Percentiles rank a stretch among this genome's conserved stretches.
phyloP scores from a whole-genome alignment of 2,113 vertebrate genomes.

The Siniperca chuatsi region DNA sequence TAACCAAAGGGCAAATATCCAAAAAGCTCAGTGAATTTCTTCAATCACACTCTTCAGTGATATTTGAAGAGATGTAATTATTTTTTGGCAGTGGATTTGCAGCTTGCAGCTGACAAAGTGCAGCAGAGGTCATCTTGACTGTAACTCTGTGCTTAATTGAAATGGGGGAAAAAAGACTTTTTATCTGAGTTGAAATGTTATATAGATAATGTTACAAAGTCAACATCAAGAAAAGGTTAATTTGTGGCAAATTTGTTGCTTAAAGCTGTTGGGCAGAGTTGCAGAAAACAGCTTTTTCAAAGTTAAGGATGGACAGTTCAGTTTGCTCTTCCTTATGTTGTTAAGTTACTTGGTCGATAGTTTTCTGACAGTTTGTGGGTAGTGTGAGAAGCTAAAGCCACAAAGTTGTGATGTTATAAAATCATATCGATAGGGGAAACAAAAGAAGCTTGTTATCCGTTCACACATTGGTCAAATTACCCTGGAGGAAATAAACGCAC shows the following conservation, averaged over 20 bases:
- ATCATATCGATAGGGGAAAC: not conserved
- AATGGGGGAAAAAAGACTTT: not conserved
- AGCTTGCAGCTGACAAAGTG: not conserved
- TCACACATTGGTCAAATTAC: not conserved
- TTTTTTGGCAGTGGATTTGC: not conserved
- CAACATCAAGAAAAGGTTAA: not conserved
- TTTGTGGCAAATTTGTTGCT: not conserved
- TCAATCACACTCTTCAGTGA: conserved; percentile 2
- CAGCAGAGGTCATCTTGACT: not conserved
- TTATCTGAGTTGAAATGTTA: not conserved
- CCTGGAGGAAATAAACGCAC: not conserved
- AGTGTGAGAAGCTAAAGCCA: not conserved
- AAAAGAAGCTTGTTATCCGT: conserved; percentile 15
- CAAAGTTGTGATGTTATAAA: not conserved
- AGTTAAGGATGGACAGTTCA: not conserved
- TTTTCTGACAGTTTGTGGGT: not conserved
- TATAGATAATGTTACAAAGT: not conserved
- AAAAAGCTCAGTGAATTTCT: conserved; percentile 2
- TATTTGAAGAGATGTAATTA: conserved; percentile 29
- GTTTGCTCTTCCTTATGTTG: not conserved
- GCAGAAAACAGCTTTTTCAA: not conserved
- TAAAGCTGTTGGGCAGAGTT: not conserved
- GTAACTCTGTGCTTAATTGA: conserved; percentile 6
- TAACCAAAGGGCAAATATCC: conserved; percentile 4
- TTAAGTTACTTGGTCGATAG: no score